These are phyloP conservation scores for Cephus runcator DNA, from an alignment of 2,888 invertebrate species.

Conservation along the genomic window DNA sequence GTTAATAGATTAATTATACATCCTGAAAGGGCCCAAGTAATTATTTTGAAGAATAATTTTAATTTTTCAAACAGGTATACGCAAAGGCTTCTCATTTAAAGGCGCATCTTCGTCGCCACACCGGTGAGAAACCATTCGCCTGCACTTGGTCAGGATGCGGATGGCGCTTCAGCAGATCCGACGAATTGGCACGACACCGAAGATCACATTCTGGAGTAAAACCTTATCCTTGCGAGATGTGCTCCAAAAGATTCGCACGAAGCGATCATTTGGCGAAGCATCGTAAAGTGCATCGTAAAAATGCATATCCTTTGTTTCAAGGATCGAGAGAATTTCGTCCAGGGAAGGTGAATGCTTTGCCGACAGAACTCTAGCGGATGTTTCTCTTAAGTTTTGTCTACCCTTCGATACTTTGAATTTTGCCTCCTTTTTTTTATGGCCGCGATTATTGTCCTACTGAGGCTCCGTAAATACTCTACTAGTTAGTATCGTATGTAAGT, in stretches of 20 bases:
- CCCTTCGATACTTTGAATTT: background rate
- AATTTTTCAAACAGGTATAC: conserved; percentile 75
- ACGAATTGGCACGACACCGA: conserved; percentile 91
- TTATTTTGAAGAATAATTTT: background rate
- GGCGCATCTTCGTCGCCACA: conserved; percentile 86
- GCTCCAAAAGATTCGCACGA: conserved; percentile 89
- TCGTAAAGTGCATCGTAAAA: conserved; percentile 83
- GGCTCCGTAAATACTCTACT: too few species aligned
- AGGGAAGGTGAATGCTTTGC: conserved; percentile 48
- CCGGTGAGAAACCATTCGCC: conserved; percentile 81
- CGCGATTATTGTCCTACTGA: too few species aligned
- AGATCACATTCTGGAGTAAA: conserved; percentile 96
- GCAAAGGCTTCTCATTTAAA: conserved; percentile 91
- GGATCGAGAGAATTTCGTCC: conserved; percentile 46
- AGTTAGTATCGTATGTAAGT: too few species aligned
- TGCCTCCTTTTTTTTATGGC: background rate
- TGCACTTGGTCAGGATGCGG: conserved; percentile 85
- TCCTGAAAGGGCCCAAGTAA: background rate
- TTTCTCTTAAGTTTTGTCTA: background rate
- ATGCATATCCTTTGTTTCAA: conserved; percentile 55
- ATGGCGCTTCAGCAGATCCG: conserved; percentile 95
- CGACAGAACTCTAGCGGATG: conserved; percentile 42
- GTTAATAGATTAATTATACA: background rate
- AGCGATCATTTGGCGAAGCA: conserved; percentile 96
- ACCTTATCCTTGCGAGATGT: conserved; percentile 90